Evolutionary conservation across 2,113 vertebrate genomes (phyloP).

Genomic region (Myodes glareolus): DNA sequence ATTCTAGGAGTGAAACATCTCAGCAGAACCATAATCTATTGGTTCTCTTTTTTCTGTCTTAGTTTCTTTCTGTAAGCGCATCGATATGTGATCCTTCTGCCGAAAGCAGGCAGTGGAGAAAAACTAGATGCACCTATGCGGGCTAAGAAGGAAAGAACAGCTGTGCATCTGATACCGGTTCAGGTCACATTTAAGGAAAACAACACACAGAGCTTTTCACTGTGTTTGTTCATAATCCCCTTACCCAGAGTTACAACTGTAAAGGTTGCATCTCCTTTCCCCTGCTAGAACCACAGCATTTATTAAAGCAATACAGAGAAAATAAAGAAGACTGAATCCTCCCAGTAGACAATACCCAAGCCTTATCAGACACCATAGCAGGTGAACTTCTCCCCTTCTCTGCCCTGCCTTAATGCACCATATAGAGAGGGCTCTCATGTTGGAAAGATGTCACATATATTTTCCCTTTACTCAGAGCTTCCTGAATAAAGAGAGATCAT

Average conservation of each 20-base stretch:
- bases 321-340: conserved; percentile 31
- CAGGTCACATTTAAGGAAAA: background rate
- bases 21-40: background rate
- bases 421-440: conserved; percentile 69
- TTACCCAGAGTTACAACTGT: conserved; percentile 20
- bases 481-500: conserved; percentile 79
- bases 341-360: conserved; percentile 26
- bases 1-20: conserved; percentile 54
- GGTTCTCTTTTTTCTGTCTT: background rate
- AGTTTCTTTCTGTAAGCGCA: background rate
- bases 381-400: conserved; percentile 43
- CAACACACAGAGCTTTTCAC: background rate
- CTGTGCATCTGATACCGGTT: background rate
- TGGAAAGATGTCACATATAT: conserved; percentile 79
- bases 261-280: conserved; percentile 15
- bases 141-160: background rate
- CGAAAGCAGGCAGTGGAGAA: background rate
- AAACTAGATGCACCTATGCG: background rate
- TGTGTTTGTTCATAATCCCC: background rate
- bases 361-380: background rate
- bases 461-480: conserved; percentile 76
- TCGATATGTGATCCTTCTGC: background rate
- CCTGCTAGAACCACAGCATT: conserved; percentile 13
- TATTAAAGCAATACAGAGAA: conserved; percentile 45
- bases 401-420: conserved; percentile 61